These are phyloP conservation scores for Fukomys damarensis DNA, from an alignment of 2,113 vertebrate genomes.

Conservation along the genomic window DNA sequence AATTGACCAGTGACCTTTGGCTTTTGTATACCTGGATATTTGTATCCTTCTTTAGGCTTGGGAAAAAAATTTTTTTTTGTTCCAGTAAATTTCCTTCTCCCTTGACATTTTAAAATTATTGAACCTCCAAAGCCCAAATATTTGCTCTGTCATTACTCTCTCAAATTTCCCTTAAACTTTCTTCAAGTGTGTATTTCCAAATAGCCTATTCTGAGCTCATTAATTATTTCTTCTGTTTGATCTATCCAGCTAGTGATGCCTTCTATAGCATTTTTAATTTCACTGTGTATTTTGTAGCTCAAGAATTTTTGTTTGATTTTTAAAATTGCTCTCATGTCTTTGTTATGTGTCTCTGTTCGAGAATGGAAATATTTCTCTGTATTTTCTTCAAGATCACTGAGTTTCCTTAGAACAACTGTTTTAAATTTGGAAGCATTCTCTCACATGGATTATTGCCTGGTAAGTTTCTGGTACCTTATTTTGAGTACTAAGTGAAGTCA, in stretches of 20 bases:
- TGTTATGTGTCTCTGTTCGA: neutral
- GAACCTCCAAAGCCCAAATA: neutral
- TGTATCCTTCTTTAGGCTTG: neutral
- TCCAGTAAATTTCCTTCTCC: neutral
- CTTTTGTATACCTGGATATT: neutral
- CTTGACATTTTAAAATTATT: neutral
- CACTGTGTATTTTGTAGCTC: neutral
- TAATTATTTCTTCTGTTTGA: neutral
- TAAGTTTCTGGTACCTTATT: neutral
- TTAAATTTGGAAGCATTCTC: neutral
- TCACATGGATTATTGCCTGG: neutral
- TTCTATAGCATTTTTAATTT: neutral
- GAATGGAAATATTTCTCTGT: neutral
- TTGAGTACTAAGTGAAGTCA: neutral
- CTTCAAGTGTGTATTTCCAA: neutral
- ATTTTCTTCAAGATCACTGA: neutral
- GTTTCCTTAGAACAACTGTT: neutral
- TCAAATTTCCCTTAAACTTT: neutral
- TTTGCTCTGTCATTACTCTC: neutral
- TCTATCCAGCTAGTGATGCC: neutral
- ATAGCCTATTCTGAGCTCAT: neutral
- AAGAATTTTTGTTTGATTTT: neutral
- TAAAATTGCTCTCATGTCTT: neutral
- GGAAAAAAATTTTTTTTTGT: neutral
- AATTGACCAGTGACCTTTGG: neutral